A percentile compares a stretch with the other conserved stretches of the same genome.
These are phyloP conservation scores for Sinhomidia bicolor DNA, from an alignment of 2,888 invertebrate species.

Conservation along the genomic window DNA sequence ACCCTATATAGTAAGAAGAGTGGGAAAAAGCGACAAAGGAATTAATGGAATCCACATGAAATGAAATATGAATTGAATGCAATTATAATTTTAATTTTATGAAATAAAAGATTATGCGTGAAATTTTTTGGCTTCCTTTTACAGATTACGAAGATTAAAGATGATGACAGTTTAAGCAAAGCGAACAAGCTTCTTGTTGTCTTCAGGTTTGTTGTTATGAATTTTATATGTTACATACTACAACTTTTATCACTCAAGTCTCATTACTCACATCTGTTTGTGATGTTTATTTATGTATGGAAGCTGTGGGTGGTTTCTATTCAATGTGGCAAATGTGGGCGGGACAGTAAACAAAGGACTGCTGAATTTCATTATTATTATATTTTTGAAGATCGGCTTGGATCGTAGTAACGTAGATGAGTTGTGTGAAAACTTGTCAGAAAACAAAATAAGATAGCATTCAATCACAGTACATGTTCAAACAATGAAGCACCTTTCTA, in stretches of 20 bases:
- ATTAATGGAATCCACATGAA: background rate
- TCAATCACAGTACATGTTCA: background rate
- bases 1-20: too few species aligned
- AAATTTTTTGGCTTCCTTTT: constrained; percentile 15
- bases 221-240: background rate
- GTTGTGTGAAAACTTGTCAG: constrained; percentile 47
- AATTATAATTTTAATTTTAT: too few species aligned
- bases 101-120: background rate
- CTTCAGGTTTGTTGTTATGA: background rate
- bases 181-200: constrained; percentile 38
- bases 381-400: constrained; percentile 14
- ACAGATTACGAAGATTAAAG: constrained; percentile 19
- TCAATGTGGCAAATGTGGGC: constrained; percentile 5
- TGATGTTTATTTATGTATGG: constrained; percentile 13
- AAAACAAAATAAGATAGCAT: background rate
- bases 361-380: background rate
- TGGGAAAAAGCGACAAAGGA: background rate
- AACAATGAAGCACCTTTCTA: constrained; percentile 7
- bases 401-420: constrained; percentile 27
- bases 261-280: background rate
- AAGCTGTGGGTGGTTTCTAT: constrained; percentile 5
- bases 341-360: background rate
- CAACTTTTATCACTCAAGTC: background rate
- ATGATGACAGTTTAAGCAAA: constrained; percentile 46
- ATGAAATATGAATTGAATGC: constrained; percentile 16